phyloP scores from a whole-genome alignment of 2,797 vertebrate genomes.

The Harpagifer antarcticus region DNA sequence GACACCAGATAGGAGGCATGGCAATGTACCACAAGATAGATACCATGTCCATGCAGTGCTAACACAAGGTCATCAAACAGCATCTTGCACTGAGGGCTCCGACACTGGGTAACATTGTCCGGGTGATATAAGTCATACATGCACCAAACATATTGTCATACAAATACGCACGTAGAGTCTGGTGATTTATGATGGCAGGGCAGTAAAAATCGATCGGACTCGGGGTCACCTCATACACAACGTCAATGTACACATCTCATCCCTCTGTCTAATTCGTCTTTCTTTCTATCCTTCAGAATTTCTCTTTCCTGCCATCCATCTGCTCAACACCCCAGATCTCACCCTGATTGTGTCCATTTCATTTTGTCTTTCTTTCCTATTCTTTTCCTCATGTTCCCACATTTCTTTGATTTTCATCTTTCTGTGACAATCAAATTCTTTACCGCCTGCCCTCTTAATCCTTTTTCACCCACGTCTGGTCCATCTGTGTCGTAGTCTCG shows the following conservation, averaged over 20 bases:
- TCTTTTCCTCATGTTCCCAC: conserved; percentile 29
- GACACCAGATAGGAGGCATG: too few relatives aligned
- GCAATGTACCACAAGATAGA: conserved; percentile 28
- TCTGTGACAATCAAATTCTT: conserved; percentile 23
- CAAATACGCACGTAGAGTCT: conserved; percentile 21
- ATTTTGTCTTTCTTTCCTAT: not conserved
- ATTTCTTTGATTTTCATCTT: conserved; percentile 25
- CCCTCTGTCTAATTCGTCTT: conserved; percentile 23
- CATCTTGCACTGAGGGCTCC: conserved; percentile 14
- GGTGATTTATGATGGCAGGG: conserved; percentile 68
- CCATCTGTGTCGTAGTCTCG: conserved; percentile 33
- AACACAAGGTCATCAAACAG: conserved; percentile 44
- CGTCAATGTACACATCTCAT: conserved; percentile 38
- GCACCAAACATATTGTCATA: conserved; percentile 13
- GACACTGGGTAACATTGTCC: conserved; percentile 4
- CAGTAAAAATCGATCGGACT: conserved; percentile 71
- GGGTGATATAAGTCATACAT: conserved; percentile 25
- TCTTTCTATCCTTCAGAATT: conserved; percentile 33
- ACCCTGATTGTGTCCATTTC: not conserved
- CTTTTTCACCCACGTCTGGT: conserved; percentile 23
- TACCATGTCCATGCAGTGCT: conserved; percentile 13
- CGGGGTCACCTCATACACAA: conserved; percentile 66
- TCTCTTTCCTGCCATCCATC: conserved; percentile 19
- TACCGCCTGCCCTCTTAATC: conserved; percentile 35
- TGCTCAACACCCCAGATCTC: not conserved